Conservation (phyloP, 2,113 vertebrate genomes). For the Tragelaphus imberbis region DNA sequence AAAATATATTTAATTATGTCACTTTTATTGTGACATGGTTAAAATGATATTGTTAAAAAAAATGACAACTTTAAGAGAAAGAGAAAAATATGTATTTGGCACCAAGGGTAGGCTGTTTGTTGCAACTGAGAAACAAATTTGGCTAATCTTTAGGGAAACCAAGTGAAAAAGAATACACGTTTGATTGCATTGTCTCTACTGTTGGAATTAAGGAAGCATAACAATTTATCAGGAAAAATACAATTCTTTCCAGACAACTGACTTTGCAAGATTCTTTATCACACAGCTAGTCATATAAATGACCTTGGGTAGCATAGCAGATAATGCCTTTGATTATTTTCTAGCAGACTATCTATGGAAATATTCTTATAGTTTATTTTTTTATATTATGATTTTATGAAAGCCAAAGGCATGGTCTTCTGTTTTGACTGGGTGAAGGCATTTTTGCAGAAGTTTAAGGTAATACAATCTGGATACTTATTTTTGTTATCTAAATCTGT, state of each 20-base stretch:
- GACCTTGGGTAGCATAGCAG: background rate
- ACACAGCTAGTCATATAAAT: background rate
- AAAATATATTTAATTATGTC: background rate
- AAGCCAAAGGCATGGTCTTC: background rate
- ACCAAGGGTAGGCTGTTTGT: background rate
- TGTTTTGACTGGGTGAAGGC: background rate
- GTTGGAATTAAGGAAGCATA: background rate
- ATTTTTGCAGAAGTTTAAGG: constrained; percentile 15
- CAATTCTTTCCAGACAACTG: background rate
- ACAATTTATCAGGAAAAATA: background rate
- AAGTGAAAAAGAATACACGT: background rate
- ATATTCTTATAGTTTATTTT: background rate
- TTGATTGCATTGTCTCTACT: background rate
- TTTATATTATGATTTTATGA: background rate
- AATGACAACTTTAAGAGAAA: background rate
- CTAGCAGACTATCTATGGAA: background rate
- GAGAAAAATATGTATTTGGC: background rate
- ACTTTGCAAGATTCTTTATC: constrained; percentile 12
- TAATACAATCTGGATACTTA: background rate
- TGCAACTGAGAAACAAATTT: background rate
- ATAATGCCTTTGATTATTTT: background rate
- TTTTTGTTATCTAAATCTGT: constrained; percentile 18
- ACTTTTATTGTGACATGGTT: background rate
- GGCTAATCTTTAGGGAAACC: background rate
- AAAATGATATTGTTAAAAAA: background rate